Evolutionary conservation across 2,888 invertebrate genomes (phyloP), one percentile per base, ranked within the genome.

Genomic region (Mimachlamys varia): DNA sequence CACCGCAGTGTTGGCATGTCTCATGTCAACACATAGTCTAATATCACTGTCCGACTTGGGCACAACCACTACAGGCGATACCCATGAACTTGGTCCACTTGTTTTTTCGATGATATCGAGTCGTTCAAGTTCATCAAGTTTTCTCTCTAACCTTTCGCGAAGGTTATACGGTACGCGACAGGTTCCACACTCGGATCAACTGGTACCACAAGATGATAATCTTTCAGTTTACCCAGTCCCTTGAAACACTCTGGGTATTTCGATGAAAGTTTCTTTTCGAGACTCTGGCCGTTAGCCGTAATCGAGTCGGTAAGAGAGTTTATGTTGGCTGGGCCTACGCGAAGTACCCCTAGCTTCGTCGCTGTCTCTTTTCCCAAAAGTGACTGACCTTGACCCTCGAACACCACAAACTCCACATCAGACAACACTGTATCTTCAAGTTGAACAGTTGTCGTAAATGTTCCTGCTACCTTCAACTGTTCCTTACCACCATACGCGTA

Each of bases 1-100:
- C 37, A 93, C 58, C 0, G 93, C 93, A 38, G 27, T 55, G 88
- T 93, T 93, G 7, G 91, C 89, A 50, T 55, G 87, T 17, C 92
- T 33, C 94, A 93, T 93, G 38, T 93, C 93, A 4, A 93, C 91
- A 87, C 93, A 93, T 0, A 94, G 10, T 38, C 93, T 33, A 22
- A 93, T 90, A 27, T 94, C 93, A 0, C 90, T 91, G 50, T 92
- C 88, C 2, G 88, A 58, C 49, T 93, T 94, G 13, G 91, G 91
- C 1, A 92, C 91, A 0, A 92, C 44, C 19, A 94, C 91, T 2
- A 93, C 88, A 0, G 93, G 92, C 33, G 87, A 90, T 0, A 93
- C 91, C 93, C 94, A 94, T 4, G 91, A 89, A 13, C 92, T 92
- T 19, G 92, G 92, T 10, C 62, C 88, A 17, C 90, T n/a, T 0